Percentiles rank a stretch among this genome's conserved stretches.
Evolutionary conservation across 2,888 invertebrate species (phyloP).

Genomic region (Choreutis nemorana): DNA sequence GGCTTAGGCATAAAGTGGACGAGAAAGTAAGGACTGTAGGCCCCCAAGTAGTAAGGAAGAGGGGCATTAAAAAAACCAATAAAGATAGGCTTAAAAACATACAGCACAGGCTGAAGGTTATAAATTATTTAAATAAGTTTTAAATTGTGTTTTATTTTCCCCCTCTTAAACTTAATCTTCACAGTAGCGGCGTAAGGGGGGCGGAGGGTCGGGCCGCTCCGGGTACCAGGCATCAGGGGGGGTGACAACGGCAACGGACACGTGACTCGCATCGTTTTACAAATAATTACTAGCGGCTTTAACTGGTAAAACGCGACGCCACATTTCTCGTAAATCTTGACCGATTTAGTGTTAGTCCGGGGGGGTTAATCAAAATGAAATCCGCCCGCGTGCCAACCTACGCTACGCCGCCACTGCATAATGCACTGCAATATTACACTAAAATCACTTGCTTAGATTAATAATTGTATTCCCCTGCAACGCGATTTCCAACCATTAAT

Average conservation of each 20-base stretch:
- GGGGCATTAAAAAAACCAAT: slow-evolving; percentile 14
- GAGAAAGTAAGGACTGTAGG: background rate
- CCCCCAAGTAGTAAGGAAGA: slow-evolving; percentile 3
- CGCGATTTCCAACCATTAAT: too few species aligned
- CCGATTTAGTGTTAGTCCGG: slow-evolving; percentile 2
- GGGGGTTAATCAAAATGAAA: too few species aligned
- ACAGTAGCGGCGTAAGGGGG: slow-evolving; percentile 3
- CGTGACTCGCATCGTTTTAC: slow-evolving; percentile 5
- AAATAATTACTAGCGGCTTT: background rate
- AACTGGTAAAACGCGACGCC: slow-evolving; percentile 5
- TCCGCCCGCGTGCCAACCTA: too few species aligned
- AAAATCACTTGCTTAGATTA: too few species aligned
- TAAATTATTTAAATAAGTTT: slow-evolving; percentile 17
- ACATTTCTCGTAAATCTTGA: slow-evolving; percentile 8
- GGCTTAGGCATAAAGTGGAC: too few species aligned
- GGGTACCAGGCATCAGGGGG: too few species aligned
- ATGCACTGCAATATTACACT: too few species aligned
- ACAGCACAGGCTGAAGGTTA: slow-evolving; percentile 21
- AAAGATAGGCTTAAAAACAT: slow-evolving; percentile 23
- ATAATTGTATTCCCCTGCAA: too few species aligned
- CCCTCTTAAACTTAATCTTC: slow-evolving; percentile 8
- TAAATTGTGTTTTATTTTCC: slow-evolving; percentile 14
- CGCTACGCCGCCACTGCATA: too few species aligned
- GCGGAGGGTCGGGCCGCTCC: slow-evolving; percentile 10
- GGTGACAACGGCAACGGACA: too few species aligned